Conservation (phyloP, 2,797 vertebrate species). For the Scolopax rusticola region DNA sequence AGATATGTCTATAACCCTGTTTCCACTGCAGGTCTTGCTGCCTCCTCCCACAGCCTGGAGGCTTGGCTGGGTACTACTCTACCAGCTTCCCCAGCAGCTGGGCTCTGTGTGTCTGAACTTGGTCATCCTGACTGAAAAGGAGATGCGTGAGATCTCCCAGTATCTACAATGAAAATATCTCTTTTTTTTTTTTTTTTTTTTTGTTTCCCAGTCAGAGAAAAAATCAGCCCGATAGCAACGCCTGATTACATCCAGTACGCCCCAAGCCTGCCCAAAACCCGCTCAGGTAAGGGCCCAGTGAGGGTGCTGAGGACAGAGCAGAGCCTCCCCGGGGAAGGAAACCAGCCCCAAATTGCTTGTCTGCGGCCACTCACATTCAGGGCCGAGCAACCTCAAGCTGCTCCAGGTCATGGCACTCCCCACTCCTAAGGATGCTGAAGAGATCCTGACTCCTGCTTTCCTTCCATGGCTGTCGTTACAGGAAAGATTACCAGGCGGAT, state of each 20-base stretch:
- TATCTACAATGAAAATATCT: neutral
- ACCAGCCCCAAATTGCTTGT: neutral
- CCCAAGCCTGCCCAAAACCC: constrained; percentile 93
- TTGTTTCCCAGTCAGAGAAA: constrained; percentile 88
- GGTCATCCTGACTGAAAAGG: neutral
- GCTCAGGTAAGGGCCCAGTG: constrained; percentile 86
- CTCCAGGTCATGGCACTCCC: neutral
- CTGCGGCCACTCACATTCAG: neutral
- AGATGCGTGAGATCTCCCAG: neutral
- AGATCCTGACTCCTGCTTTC: neutral
- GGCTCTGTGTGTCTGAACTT: neutral
- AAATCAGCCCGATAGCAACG: constrained; percentile 97
- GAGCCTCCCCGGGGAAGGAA: neutral
- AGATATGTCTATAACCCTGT: neutral
- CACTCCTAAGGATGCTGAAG: neutral
- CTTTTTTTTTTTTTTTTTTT: neutral
- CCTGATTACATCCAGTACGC: constrained; percentile 97
- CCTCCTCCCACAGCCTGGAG: neutral
- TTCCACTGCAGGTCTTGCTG: neutral
- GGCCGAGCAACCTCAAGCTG: neutral
- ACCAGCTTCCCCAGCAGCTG: neutral
- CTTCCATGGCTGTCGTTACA: constrained; percentile 50
- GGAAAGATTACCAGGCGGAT: constrained; percentile 97
- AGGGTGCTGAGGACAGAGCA: neutral
- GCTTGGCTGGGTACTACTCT: neutral